Evolutionary conservation across 2,888 invertebrate genomes (phyloP), one percentile per base, ranked within the genome.

Genomic region (Amphimallon solstitiale): DNA sequence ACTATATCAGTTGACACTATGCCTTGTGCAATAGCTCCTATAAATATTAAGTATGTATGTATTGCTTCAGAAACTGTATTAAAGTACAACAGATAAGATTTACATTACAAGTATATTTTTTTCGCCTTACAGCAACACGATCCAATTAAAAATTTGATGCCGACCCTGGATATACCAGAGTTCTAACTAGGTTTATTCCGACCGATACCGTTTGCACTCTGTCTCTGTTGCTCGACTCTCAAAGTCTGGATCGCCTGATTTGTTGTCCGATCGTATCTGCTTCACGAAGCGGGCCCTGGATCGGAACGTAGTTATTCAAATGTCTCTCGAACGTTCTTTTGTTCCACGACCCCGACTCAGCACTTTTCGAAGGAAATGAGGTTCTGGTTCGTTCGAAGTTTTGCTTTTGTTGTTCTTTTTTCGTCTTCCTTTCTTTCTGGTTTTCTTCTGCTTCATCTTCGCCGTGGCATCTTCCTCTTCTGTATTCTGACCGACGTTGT

Each of bases 261-360:
- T 75, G 75, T 76, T 70, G 70, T 69, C 56, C 72, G 75, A 75
- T 76, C 70, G 71, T 74, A 74, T 76, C 75, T 73, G 71, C 71
- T 68, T 71, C 72, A 70, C 70, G 71, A 70, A 71, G 72, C 71
- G 69, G 68, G 68, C 71, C 61, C 61, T 65, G 71, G 68, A 71
- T 68, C 65, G 64, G 67, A 66, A 65, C 70, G 63, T 72, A 66
- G 72, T 68, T 73, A 72, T 73, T 75, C 70, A 72, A 75, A 74
- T 72, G 73, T 72, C 70, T 61, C 60, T 54, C 59, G 37, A 48
- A 35, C 51, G 61, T 51, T 60, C 65, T 40, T 65, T 65, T 65
- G 65, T 65, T 52, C 65, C 19, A 17, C 64, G 59, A 48, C 67
- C n/a, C n/a, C 67, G 56, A 63, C 66, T 66, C 66, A 66, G 66